Evolutionary conservation across 2,888 invertebrate species (phyloP).

Genomic region (Orchesella flavescens): DNA sequence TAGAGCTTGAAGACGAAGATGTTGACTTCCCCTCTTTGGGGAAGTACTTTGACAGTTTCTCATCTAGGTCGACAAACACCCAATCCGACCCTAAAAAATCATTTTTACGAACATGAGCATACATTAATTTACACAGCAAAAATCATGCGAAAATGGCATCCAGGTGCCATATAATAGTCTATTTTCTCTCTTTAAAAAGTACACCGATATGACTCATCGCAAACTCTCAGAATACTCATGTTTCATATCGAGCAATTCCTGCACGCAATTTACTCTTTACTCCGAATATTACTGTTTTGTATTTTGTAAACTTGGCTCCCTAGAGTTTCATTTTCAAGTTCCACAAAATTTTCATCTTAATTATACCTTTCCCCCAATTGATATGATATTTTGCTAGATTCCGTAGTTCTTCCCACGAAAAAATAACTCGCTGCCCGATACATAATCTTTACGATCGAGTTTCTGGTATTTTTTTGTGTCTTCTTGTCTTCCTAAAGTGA

Average conservation of each 20-base stretch:
- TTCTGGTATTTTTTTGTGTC: too few species aligned
- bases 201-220: too few species aligned
- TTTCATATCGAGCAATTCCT: background rate
- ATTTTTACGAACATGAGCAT: constrained; percentile 71
- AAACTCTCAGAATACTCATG: too few species aligned
- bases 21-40: constrained; percentile 97
- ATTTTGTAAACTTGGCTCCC: background rate
- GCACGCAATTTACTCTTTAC: background rate
- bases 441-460: too few species aligned
- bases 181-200: background rate
- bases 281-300: too few species aligned
- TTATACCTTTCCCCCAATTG: too few species aligned
- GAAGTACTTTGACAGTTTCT: constrained; percentile 96
- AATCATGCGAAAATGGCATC: constrained; percentile 1
- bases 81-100: constrained; percentile 92
- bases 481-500: too few species aligned
- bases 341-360: too few species aligned
- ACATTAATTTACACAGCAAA: constrained; percentile 42
- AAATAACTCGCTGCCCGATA: too few species aligned
- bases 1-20: constrained; percentile 55
- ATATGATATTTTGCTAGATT: too few species aligned
- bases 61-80: constrained; percentile 94
- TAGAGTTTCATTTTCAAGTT: too few species aligned
- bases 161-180: constrained; percentile 1
- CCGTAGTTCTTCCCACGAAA: too few species aligned